Percentiles rank a stretch among this genome's conserved stretches.
phyloP scores from a whole-genome alignment of 1,140 invertebrate species.

The Cydia pomonella region DNA sequence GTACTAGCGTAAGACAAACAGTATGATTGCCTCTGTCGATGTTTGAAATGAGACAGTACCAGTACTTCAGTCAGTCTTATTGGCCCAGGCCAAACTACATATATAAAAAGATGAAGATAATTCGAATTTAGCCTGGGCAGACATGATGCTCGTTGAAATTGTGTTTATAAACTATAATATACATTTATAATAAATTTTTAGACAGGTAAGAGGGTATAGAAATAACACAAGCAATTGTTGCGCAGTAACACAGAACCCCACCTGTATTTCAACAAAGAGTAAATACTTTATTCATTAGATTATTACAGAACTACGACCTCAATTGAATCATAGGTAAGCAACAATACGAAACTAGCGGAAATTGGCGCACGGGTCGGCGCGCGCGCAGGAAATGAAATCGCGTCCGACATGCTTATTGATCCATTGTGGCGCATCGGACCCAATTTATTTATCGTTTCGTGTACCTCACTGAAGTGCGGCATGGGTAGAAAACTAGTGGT shows the following conservation, averaged over 20 bases:
- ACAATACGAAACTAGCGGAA: slow-evolving; percentile 51
- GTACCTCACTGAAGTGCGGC: not conserved
- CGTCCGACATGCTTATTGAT: slow-evolving; percentile 66
- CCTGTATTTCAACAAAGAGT: not conserved
- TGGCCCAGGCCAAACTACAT: too few species aligned
- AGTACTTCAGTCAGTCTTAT: too few species aligned
- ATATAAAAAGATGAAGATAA: too few species aligned
- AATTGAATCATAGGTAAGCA: slow-evolving; percentile 34
- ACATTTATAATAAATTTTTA: too few species aligned
- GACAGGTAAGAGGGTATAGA: too few species aligned
- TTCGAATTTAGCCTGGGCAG: too few species aligned
- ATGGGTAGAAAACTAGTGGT: too few species aligned
- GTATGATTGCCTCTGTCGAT: too few species aligned
- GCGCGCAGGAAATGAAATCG: slow-evolving; percentile 76
- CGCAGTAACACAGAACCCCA: not conserved
- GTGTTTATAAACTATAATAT: too few species aligned
- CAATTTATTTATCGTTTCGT: slow-evolving; percentile 34
- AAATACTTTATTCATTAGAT: slow-evolving; percentile 11
- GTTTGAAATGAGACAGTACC: too few species aligned
- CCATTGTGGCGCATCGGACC: slow-evolving; percentile 58
- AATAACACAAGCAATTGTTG: not conserved
- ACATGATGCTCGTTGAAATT: too few species aligned
- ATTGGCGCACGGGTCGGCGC: slow-evolving; percentile 70
- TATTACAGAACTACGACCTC: slow-evolving; percentile 33
- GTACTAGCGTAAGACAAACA: too few species aligned